phyloP scores from a whole-genome alignment of 1,140 invertebrate species.

The Maniola jurtina region DNA sequence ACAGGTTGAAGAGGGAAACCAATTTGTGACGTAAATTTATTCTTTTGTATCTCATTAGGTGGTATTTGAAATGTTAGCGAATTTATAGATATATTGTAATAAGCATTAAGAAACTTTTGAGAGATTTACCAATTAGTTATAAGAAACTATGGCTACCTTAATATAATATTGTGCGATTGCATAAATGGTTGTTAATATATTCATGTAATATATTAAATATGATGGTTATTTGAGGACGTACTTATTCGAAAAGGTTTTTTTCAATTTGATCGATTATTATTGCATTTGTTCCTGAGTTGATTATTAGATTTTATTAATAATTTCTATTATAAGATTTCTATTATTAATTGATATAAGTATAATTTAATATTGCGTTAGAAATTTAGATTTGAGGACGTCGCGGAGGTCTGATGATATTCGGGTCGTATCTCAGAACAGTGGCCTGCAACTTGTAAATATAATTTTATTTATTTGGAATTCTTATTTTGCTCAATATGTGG shows the following conservation, averaged over 20 bases:
- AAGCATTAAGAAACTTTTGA: constrained; percentile 65
- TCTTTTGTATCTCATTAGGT: constrained; percentile 78
- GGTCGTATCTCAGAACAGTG: constrained; percentile 28
- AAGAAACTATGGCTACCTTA: constrained; percentile 73
- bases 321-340: constrained; percentile 68
- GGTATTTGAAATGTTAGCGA: constrained; percentile 75
- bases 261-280: constrained; percentile 73
- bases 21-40: constrained; percentile 67
- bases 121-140: constrained; percentile 75
- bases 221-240: constrained; percentile 58
- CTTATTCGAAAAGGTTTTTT: constrained; percentile 57
- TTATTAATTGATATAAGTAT: constrained; percentile 60
- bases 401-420: constrained; percentile 40
- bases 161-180: constrained; percentile 57
- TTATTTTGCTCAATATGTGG: constrained; percentile 45
- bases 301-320: constrained; percentile 76
- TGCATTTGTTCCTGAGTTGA: constrained; percentile 79
- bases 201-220: constrained; percentile 71
- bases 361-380: constrained; percentile 60
- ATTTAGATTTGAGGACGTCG: constrained; percentile 52
- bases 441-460: constrained; percentile 54
- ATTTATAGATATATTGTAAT: constrained; percentile 71
- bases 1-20: constrained; percentile 49
- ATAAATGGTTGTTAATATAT: constrained; percentile 77
- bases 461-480: constrained; percentile 50